Percentiles rank a stretch among this genome's conserved stretches.
These are phyloP conservation scores for Porites evermanni DNA, from an alignment of 92 coral and sea anemone genomes.

Conservation along the genomic window DNA sequence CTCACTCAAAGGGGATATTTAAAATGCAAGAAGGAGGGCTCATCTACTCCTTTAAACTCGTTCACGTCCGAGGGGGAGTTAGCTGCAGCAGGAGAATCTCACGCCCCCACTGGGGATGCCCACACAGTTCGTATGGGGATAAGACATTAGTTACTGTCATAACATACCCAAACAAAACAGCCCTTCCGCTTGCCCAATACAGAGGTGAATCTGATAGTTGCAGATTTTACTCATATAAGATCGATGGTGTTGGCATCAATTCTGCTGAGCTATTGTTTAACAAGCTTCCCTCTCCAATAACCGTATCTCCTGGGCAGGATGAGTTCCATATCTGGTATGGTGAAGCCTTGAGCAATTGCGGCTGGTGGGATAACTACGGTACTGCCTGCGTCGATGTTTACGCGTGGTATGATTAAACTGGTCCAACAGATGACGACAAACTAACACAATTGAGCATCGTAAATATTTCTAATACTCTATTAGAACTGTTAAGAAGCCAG, in stretches of 20 bases:
- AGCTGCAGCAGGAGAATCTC: not conserved
- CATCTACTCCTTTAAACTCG: conserved; percentile 7
- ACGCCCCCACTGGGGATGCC: not conserved
- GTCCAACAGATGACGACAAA: too few species aligned
- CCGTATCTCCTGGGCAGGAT: not conserved
- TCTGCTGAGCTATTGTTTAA: not conserved
- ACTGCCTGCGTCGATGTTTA: not conserved
- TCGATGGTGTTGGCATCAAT: not conserved
- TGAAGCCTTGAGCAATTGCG: not conserved
- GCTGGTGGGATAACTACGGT: not conserved
- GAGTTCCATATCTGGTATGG: conserved; percentile 7
- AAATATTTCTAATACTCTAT: too few species aligned
- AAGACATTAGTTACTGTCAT: not conserved
- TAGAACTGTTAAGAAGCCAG: too few species aligned
- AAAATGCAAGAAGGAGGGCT: not conserved
- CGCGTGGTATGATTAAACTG: not conserved
- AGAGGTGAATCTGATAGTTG: not conserved
- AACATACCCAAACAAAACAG: not conserved
- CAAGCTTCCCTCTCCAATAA: not conserved
- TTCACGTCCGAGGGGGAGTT: not conserved
- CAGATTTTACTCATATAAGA: not conserved
- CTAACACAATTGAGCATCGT: too few species aligned
- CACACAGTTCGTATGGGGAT: too few species aligned
- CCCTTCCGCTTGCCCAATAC: not conserved
- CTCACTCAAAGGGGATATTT: not conserved